phyloP scores from a whole-genome alignment of 2,888 invertebrate genomes.

The Eristalinus sepulchralis region DNA sequence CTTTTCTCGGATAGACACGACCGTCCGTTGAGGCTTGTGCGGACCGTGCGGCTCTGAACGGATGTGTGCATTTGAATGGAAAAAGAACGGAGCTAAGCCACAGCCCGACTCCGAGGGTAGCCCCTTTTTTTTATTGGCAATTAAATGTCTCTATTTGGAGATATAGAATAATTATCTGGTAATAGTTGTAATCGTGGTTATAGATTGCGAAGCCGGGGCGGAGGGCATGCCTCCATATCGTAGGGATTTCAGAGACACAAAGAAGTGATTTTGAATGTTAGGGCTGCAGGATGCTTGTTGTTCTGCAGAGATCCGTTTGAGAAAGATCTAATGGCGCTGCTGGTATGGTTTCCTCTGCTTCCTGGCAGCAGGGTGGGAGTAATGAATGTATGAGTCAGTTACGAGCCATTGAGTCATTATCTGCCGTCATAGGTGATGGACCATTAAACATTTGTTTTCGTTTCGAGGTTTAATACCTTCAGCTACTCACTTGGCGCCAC shows the following conservation, averaged over 20 bases:
- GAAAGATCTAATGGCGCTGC: not conserved
- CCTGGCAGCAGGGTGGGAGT: not conserved
- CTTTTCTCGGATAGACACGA: slow-evolving; percentile 39
- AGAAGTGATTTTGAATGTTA: not conserved
- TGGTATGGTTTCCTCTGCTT: not conserved
- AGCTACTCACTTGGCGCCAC: not conserved
- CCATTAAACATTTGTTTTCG: not conserved
- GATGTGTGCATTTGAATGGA: slow-evolving; percentile 59
- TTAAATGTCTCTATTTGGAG: slow-evolving; percentile 61
- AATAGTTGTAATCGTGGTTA: slow-evolving; percentile 60
- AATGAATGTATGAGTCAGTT: not conserved
- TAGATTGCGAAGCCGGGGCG: slow-evolving; percentile 21
- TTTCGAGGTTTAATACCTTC: not conserved
- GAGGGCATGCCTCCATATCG: not conserved
- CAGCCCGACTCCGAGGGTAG: slow-evolving; percentile 43
- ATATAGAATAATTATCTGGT: slow-evolving; percentile 68
- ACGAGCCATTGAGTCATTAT: not conserved
- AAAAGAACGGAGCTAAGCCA: slow-evolving; percentile 46
- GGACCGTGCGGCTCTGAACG: not conserved
- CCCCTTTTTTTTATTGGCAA: slow-evolving; percentile 54
- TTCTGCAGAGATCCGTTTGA: not conserved
- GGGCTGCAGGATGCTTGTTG: not conserved
- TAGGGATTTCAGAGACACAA: not conserved
- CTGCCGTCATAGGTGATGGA: not conserved
- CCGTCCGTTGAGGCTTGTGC: not conserved